Percentiles rank a stretch among this genome's conserved stretches.
Evolutionary conservation across 2,888 invertebrate species (phyloP).

Genomic region (Diarsia dahlii): DNA sequence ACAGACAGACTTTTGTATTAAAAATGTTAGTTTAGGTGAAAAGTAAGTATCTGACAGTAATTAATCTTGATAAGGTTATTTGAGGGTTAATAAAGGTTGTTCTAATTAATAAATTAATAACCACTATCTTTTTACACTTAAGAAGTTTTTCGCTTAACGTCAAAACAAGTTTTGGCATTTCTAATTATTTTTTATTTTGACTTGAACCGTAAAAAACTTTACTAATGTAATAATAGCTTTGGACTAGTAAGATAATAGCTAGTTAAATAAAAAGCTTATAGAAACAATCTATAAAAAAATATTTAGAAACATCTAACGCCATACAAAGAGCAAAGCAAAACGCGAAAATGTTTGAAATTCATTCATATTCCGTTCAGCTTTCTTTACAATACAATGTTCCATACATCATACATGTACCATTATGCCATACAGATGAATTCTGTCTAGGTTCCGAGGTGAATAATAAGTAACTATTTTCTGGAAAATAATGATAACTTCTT

Average conservation of each 20-base stretch:
- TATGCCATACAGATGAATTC: conserved; percentile 2
- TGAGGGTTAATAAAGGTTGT: conserved; percentile 16
- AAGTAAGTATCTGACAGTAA: not conserved
- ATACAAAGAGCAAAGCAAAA: not conserved
- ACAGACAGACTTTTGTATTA: not conserved
- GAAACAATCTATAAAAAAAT: not conserved
- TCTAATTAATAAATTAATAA: conserved; percentile 22
- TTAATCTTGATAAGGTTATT: not conserved
- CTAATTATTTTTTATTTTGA: not conserved
- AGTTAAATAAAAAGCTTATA: not conserved
- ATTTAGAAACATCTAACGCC: not conserved
- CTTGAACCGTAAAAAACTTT: not conserved
- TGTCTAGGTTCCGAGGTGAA: no score
- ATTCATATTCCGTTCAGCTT: conserved; percentile 32
- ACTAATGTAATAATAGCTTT: not conserved
- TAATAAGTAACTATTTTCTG: conserved; percentile 3
- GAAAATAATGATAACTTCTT: not conserved
- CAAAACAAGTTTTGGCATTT: not conserved
- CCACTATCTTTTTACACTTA: not conserved
- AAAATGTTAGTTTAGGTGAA: not conserved
- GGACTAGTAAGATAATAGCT: not conserved
- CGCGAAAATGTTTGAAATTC: not conserved
- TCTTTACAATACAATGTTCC: conserved; percentile 13
- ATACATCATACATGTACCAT: conserved; percentile 26
- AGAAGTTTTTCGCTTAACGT: not conserved